Evolutionary conservation across 2,113 vertebrate genomes (phyloP), one percentile per base, ranked within the genome.

Genomic region (Ceyx cyanopectus): DNA sequence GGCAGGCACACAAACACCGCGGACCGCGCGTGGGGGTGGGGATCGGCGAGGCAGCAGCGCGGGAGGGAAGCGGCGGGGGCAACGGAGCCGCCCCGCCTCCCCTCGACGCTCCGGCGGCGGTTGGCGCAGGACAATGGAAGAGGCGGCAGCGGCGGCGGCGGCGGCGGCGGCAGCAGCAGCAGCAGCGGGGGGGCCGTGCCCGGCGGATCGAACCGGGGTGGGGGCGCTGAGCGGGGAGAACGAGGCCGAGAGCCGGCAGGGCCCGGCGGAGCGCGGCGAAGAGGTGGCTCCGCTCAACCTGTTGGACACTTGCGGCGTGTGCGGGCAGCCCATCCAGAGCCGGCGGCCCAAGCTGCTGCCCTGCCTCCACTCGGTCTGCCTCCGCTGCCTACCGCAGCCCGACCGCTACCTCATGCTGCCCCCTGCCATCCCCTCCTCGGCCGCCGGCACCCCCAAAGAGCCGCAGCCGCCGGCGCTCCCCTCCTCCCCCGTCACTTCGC

Each of bases 261-360:
- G 98, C 65, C 98, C 98, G 54, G 97, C 98, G 92, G 98, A 94
- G 89, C 96, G 87, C 96, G 98, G 79, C 97, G 96, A 92, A 91
- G 98, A 97, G 97, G 97, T 73, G 96, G 96, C 97, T 62, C 96
- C 96, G 16, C 97, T 98, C 97, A 99, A 98, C 95, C 98, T 99
- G 95, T 98, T 99, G 99, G 99, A 99, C 96, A 99, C 99, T 85
- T 99, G 99, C 93, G 98, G 98, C 45, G 98, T 99, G 82, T 99
- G 99, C 94, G 98, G 98, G 85, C 96, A 98, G 97, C 98, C 98
- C 93, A 99, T 99, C 92, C 99, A 99, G 97, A 99, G 98, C 97
- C 98, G 99, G 77, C 98, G 98, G 95, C 99, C 99, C 95, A 99
- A 99, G 94, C 98, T 99, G 77, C 98, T 99, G 93, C 99, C 99